These are phyloP conservation scores for Sarcophaga subvicina DNA, from an alignment of 2,888 invertebrate genomes.

Conservation along the genomic window DNA sequence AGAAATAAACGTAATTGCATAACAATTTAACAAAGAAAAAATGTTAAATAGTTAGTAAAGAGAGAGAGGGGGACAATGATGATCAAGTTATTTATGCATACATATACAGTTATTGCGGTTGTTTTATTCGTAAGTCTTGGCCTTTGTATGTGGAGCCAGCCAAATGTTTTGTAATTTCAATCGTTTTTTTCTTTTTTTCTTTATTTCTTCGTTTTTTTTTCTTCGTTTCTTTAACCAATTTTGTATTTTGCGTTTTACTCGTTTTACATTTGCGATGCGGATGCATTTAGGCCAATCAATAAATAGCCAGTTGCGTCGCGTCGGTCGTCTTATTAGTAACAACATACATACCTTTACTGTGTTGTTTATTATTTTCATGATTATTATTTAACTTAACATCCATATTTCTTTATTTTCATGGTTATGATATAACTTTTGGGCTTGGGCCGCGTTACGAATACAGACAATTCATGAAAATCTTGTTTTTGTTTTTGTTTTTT, in stretches of 20 bases:
- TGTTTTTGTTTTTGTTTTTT: neutral
- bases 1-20: conserved; percentile 27
- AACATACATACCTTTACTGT: neutral
- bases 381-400: conserved; percentile 3
- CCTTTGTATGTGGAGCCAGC: conserved; percentile 10
- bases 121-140: neutral
- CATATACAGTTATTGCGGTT: neutral
- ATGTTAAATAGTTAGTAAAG: neutral
- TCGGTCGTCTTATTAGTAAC: too few relatives aligned
- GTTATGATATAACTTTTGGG: conserved; percentile 40
- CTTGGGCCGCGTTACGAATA: neutral
- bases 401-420: conserved; percentile 41
- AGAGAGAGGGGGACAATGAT: conserved; percentile 9
- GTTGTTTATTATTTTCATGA: conserved; percentile 16
- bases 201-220: too few relatives aligned
- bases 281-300: conserved; percentile 58
- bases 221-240: neutral
- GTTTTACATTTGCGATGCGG: conserved; percentile 36
- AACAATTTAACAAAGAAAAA: conserved; percentile 51
- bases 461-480: neutral
- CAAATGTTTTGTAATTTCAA: neutral
- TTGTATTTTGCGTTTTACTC: conserved; percentile 20
- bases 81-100: neutral
- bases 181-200: neutral
- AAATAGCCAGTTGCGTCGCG: neutral